Conservation (phyloP, 2,888 invertebrate genomes). For the Drosophila austrosaltans region DNA sequence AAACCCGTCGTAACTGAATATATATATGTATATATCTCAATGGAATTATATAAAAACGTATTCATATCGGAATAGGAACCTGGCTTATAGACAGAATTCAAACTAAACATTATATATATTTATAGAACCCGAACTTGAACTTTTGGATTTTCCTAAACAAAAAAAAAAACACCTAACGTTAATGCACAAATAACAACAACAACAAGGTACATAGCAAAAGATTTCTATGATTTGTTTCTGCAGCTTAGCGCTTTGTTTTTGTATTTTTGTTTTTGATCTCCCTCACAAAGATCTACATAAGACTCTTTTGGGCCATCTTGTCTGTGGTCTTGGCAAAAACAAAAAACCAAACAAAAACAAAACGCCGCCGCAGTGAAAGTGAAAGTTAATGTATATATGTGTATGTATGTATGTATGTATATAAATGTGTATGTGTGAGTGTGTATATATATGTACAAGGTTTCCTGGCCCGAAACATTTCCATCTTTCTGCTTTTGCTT, state of each 20-base stretch:
- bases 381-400: slow-evolving; percentile 61
- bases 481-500: slow-evolving; percentile 13
- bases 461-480: slow-evolving; percentile 46
- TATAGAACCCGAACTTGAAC: slow-evolving; percentile 20
- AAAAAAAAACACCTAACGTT: slow-evolving; percentile 45
- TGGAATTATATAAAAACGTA: slow-evolving; percentile 35
- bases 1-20: neutral
- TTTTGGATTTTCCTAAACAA: neutral
- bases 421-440: neutral
- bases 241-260: slow-evolving; percentile 35
- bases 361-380: slow-evolving; percentile 72
- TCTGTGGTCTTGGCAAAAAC: slow-evolving; percentile 68
- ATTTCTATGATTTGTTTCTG: slow-evolving; percentile 21
- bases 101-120: slow-evolving; percentile 25
- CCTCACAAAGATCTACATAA: slow-evolving; percentile 71
- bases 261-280: slow-evolving; percentile 71
- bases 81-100: slow-evolving; percentile 44
- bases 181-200: slow-evolving; percentile 78
- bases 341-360: slow-evolving; percentile 45
- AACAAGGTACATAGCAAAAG: slow-evolving; percentile 16
- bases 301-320: slow-evolving; percentile 42
- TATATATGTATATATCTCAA: neutral
- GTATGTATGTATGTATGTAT: slow-evolving; percentile 21
- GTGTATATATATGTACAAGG: slow-evolving; percentile 48
- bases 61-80: slow-evolving; percentile 62